Conservation (phyloP, 2,797 vertebrate species). For the Gymnothorax reevesii region DNA sequence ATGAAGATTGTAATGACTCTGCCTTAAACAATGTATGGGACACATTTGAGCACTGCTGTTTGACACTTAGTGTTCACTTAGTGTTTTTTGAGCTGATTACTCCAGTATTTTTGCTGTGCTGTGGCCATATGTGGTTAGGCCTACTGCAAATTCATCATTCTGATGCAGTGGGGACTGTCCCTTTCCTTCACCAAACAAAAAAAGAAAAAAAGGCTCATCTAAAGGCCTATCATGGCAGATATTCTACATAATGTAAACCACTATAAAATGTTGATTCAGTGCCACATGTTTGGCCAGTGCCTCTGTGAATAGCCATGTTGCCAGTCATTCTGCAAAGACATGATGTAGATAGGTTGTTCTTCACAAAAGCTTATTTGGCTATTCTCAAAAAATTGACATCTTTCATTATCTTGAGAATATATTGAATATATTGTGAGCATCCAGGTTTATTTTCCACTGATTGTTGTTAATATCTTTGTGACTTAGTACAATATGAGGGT, state of each 20-base stretch:
- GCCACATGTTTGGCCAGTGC: neutral
- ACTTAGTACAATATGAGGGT: neutral
- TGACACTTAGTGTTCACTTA: neutral
- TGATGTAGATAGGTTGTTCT: neutral
- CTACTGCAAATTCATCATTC: neutral
- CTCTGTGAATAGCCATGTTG: neutral
- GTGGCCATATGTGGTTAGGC: neutral
- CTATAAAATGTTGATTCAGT: neutral
- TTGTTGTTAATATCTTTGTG: too few species aligned
- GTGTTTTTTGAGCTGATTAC: neutral
- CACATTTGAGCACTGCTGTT: neutral
- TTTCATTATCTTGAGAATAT: neutral
- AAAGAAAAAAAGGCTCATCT: too few species aligned
- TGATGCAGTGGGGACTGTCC: neutral
- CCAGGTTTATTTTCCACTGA: neutral
- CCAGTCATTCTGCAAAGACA: neutral
- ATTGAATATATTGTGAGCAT: neutral
- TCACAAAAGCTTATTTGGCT: neutral
- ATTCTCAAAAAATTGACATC: neutral
- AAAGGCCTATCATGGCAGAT: too few species aligned
- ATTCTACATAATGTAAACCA: neutral
- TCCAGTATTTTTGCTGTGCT: neutral
- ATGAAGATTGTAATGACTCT: neutral
- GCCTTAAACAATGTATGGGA: neutral
- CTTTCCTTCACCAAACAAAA: neutral